Evolutionary conservation across 2,888 invertebrate species (phyloP).

Genomic region (Hirtodrosophila duncani): DNA sequence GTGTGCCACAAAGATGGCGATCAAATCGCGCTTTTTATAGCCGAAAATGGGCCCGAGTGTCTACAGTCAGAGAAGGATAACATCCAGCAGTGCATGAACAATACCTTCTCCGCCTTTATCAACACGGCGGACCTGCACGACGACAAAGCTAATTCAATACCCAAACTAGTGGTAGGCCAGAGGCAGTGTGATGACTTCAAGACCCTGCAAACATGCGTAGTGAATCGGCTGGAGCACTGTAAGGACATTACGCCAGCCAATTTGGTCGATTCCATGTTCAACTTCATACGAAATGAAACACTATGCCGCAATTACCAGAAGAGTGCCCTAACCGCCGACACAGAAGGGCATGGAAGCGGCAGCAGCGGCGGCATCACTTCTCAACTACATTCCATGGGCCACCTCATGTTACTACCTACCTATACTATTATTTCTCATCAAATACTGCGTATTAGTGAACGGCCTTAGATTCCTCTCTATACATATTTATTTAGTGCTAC

Average conservation of each 20-base stretch:
- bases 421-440: too few species aligned
- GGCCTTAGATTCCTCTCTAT: too few species aligned
- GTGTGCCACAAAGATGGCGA: constrained; percentile 90
- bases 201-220: constrained; percentile 70
- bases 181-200: constrained; percentile 76
- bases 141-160: constrained; percentile 79
- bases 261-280: constrained; percentile 76
- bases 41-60: constrained; percentile 89
- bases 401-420: too few species aligned
- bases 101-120: constrained; percentile 80
- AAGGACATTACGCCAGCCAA: constrained; percentile 75
- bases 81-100: constrained; percentile 83
- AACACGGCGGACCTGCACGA: constrained; percentile 77
- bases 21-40: constrained; percentile 89
- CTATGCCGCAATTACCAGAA: constrained; percentile 64
- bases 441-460: too few species aligned
- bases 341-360: too few species aligned
- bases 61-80: constrained; percentile 81
- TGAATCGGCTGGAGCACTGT: constrained; percentile 69
- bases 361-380: neutral
- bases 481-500: too few species aligned
- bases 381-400: neutral
- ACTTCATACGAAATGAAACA: constrained; percentile 75
- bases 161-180: constrained; percentile 82
- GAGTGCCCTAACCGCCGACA: constrained; percentile 33